A percentile compares a stretch with the other conserved stretches of the same genome.
Conservation (phyloP, 2,888 invertebrate genomes). For the Marasmarcha lunaedactyla region DNA sequence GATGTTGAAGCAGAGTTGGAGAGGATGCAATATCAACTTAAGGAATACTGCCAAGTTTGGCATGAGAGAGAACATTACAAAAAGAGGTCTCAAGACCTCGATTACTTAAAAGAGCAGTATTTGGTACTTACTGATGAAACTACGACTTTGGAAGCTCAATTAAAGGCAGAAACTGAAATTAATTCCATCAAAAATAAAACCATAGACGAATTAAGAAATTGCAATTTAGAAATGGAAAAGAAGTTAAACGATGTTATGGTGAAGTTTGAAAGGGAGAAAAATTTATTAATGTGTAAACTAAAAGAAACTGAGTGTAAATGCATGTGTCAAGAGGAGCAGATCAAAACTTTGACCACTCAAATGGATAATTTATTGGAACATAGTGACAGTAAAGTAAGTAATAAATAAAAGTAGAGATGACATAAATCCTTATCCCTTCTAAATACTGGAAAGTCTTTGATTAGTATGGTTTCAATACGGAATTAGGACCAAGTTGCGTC, state of each 20-base stretch:
- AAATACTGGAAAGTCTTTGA: too few species aligned
- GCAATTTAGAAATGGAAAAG: conserved; percentile 40
- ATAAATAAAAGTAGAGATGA: too few species aligned
- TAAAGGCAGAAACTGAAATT: conserved; percentile 51
- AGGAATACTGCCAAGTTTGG: conserved; percentile 47
- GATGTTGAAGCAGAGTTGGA: conserved; percentile 44
- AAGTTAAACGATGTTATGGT: conserved; percentile 38
- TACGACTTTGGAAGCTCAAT: conserved; percentile 40
- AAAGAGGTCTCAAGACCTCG: conserved; percentile 45
- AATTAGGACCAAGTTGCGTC: too few species aligned
- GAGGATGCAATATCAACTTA: conserved; percentile 31
- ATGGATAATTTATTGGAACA: conserved; percentile 58
- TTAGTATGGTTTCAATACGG: too few species aligned
- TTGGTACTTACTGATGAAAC: conserved; percentile 48
- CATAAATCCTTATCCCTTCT: too few species aligned
- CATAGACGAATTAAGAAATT: conserved; percentile 36
- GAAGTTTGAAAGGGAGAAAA: conserved; percentile 56
- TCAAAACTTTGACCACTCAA: conserved; percentile 61
- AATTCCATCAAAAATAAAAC: conserved; percentile 38
- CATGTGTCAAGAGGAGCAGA: conserved; percentile 70
- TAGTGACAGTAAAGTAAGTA: conserved; percentile 29
- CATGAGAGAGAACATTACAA: conserved; percentile 53
- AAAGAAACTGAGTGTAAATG: conserved; percentile 65
- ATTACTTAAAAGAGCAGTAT: conserved; percentile 47
- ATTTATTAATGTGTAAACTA: conserved; percentile 52